Base-by-base conservation (phyloP, 1,140 invertebrate species). In the Trichonephila inaurata region DNA sequence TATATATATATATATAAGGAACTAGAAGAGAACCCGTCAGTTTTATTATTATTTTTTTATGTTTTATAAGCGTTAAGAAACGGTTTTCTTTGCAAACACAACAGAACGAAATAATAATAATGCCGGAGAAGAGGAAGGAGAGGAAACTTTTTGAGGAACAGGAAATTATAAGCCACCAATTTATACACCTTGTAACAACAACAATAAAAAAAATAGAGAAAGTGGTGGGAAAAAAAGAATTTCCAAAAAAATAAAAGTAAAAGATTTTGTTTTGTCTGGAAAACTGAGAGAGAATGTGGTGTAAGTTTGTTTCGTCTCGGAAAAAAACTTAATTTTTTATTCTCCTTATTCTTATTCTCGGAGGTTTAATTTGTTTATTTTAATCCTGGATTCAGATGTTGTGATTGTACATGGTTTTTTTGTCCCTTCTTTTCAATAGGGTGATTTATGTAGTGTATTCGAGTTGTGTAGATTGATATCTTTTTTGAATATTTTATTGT, bases 101-200 rank as follows among this genome's bases (percentile, higher is more conserved):
- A 21, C 44, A 77, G 40, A 61, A 77, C 66, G 28, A 58, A 90
- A 64, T 91, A 83, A 77, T n/a, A 91, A 64, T 81, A 90, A 81
- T 61, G 19, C 16, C 24, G 28, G 18, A 90, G n/a, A 44, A 77
- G 89, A 64, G 69, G 12, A 16, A 33, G n/a, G 16, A 12, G 60
- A 60, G 28, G 51, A 64, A 51, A 24, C 21, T 62, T 58, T 82
- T 86, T 88, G 86, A 58, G 6, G 92, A 93, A 93, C 85, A 93
- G 92, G 92, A 93, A 93, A 93, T 93, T 93, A 93, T 93, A 89
- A 93, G 86, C 92, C 92, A 88, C 85, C 92, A 93, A 89, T 89
- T 93, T 89, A 93, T 93, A 93, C 85, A 88, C 51, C 62, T 62
- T 21, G 92, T 62, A 66, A 58, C 92, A 93, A 92, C 91, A 85